phyloP scores from a whole-genome alignment of 2,113 vertebrate genomes.

The Aegithalos caudatus region DNA sequence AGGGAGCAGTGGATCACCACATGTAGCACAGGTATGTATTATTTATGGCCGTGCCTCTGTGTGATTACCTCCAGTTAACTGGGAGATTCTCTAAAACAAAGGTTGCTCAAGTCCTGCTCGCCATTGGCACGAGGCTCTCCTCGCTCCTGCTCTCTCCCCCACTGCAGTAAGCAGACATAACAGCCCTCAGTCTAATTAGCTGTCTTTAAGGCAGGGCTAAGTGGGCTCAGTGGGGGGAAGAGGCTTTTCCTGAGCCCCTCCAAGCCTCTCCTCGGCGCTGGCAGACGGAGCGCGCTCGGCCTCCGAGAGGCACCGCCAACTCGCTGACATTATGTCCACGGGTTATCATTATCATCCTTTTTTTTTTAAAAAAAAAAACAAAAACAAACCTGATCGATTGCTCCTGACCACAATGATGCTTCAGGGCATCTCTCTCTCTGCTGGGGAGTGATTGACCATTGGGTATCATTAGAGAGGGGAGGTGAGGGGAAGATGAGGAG shows the following conservation, averaged over 20 bases:
- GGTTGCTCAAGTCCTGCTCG: slow-evolving; percentile 1
- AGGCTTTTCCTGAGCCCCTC: slow-evolving; percentile 32
- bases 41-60: not conserved
- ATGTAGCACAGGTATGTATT: not conserved
- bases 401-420: slow-evolving; percentile 85
- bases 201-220: slow-evolving; percentile 70
- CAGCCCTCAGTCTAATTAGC: slow-evolving; percentile 60
- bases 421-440: slow-evolving; percentile 84
- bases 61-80: slow-evolving; percentile 43
- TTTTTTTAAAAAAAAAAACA: slow-evolving; percentile 31
- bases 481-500: not conserved
- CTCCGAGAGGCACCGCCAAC: slow-evolving; percentile 78
- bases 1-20: not conserved
- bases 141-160: not conserved
- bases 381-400: slow-evolving; percentile 81
- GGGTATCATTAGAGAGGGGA: slow-evolving; percentile 88
- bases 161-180: not conserved
- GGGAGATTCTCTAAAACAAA: slow-evolving; percentile 40
- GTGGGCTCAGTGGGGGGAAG: slow-evolving; percentile 61
- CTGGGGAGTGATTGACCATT: slow-evolving; percentile 90
- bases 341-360: slow-evolving; percentile 94
- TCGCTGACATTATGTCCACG: slow-evolving; percentile 87
- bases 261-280: slow-evolving; percentile 42
- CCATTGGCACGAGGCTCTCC: not conserved
- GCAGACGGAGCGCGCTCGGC: not conserved